Evolutionary conservation across 2,113 vertebrate species (phyloP).

Genomic region (Pseudopodoces humilis): DNA sequence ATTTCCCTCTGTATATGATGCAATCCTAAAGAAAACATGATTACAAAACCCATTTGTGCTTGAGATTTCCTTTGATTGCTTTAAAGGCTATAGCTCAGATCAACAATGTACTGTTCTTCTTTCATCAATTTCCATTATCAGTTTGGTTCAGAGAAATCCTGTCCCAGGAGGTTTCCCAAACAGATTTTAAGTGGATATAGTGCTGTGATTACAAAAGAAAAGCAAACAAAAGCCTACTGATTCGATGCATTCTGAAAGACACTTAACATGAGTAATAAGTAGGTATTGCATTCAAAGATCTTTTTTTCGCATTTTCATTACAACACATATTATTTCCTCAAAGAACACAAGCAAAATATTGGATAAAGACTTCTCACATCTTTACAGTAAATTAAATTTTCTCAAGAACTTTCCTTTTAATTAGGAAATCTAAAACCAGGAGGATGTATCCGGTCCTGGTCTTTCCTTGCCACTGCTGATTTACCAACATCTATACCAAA

Average conservation of each 20-base stretch:
- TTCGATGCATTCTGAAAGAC: not conserved
- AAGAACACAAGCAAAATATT: not conserved
- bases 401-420: not conserved
- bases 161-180: not conserved
- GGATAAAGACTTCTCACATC: not conserved
- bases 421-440: not conserved
- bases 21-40: slow-evolving; percentile 7
- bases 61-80: not conserved
- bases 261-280: not conserved
- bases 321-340: not conserved
- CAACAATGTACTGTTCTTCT: not conserved
- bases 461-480: not conserved
- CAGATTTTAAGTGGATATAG: not conserved
- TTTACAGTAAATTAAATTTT: not conserved
- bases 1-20: not conserved
- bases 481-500: not conserved
- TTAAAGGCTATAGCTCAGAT: slow-evolving; percentile 21
- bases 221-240: not conserved
- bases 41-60: not conserved
- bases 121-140: slow-evolving; percentile 18
- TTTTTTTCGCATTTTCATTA: not conserved
- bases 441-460: not conserved
- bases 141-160: not conserved
- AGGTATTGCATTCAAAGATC: not conserved
- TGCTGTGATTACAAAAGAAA: not conserved